These are phyloP conservation scores for Drosophila pseudotalamancana DNA, from an alignment of 2,888 invertebrate genomes.

Conservation along the genomic window DNA sequence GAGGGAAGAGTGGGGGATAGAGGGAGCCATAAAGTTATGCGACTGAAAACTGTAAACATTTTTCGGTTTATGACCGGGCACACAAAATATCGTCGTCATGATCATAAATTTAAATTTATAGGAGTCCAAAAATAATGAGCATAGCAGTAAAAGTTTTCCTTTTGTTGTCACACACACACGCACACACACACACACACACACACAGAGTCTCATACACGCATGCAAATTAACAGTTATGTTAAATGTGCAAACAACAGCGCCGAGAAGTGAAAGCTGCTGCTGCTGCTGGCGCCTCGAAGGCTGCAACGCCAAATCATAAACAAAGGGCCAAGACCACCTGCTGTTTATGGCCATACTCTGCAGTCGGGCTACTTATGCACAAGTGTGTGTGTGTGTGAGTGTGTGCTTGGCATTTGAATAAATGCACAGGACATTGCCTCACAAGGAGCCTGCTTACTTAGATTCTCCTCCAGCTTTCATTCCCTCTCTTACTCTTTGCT, in stretches of 20 bases:
- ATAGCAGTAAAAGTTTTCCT: constrained; percentile 57
- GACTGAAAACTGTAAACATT: constrained; percentile 61
- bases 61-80: constrained; percentile 59
- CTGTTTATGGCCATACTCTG: constrained; percentile 38
- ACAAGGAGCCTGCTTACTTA: constrained; percentile 4
- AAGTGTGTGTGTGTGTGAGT: not conserved
- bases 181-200: constrained; percentile 8
- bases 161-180: constrained; percentile 7
- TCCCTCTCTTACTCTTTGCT: too few species aligned
- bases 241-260: constrained; percentile 58
- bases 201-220: constrained; percentile 7
- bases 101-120: constrained; percentile 67
- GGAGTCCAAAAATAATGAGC: constrained; percentile 66
- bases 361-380: constrained; percentile 8
- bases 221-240: constrained; percentile 57
- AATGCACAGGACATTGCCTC: constrained; percentile 19
- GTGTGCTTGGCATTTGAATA: constrained; percentile 15
- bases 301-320: constrained; percentile 41
- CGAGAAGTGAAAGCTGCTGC: constrained; percentile 44
- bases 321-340: constrained; percentile 50
- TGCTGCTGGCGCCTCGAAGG: constrained; percentile 34
- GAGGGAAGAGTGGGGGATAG: too few species aligned
- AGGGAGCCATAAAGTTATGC: constrained; percentile 52
- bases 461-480: not conserved
- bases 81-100: constrained; percentile 58